A percentile compares a stretch with the other conserved stretches of the same genome.
phyloP scores from a whole-genome alignment of 2,888 invertebrate genomes.

The Eupithecia vulgata region DNA sequence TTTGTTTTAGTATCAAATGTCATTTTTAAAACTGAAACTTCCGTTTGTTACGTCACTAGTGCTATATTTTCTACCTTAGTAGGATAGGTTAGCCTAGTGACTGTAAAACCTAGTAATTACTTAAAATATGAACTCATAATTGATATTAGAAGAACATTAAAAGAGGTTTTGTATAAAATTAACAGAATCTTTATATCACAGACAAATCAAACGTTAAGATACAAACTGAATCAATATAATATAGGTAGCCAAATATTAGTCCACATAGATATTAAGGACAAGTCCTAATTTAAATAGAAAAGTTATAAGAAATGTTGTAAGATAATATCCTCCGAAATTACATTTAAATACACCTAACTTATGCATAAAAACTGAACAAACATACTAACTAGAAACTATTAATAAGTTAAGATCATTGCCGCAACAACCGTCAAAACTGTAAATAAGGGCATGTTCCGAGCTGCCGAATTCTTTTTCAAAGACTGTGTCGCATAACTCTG shows the following conservation, averaged over 20 bases:
- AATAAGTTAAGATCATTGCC: constrained; percentile 51
- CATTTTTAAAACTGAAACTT: constrained; percentile 10
- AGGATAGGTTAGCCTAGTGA: too few relatives aligned
- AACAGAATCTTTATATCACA: constrained; percentile 36
- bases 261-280: background rate
- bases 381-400: constrained; percentile 11
- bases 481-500: constrained; percentile 73
- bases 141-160: constrained; percentile 5
- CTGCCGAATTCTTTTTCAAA: constrained; percentile 64
- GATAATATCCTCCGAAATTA: background rate
- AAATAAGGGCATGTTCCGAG: constrained; percentile 60
- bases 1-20: constrained; percentile 16
- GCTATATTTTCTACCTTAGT: background rate
- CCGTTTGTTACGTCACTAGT: background rate
- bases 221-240: constrained; percentile 9
- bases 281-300: background rate
- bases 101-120: background rate
- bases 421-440: constrained; percentile 58
- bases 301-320: background rate
- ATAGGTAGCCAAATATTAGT: background rate
- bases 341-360: constrained; percentile 13
- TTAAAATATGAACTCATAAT: background rate
- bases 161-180: constrained; percentile 12
- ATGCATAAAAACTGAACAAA: constrained; percentile 7
- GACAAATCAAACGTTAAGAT: constrained; percentile 28